Conservation (phyloP, 2,797 vertebrate species). For the Lepus townsendii region DNA sequence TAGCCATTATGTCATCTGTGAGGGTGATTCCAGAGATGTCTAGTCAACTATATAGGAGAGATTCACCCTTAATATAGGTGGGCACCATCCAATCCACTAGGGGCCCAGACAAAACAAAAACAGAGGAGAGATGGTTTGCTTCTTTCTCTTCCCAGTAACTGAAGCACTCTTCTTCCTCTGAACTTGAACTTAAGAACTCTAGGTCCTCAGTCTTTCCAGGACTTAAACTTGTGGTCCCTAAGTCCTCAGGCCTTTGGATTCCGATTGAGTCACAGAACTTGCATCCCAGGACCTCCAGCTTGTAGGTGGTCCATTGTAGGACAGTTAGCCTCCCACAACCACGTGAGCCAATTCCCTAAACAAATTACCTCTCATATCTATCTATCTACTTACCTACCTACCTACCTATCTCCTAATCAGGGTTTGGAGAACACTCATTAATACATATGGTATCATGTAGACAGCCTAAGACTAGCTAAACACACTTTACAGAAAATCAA, state of each 20-base stretch:
- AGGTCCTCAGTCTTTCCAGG: not conserved
- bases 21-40: not conserved
- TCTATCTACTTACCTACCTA: not conserved
- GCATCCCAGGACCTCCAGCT: not conserved
- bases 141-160: not conserved
- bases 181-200: not conserved
- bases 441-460: not conserved
- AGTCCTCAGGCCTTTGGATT: not conserved
- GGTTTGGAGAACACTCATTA: not conserved
- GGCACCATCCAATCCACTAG: not conserved
- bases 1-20: not conserved
- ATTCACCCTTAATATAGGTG: not conserved
- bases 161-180: not conserved
- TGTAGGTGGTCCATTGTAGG: not conserved
- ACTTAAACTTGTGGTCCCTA: not conserved
- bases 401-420: not conserved
- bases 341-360: not conserved
- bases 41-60: not conserved
- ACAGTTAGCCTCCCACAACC: not conserved
- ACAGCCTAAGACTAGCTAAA: conserved; percentile 59
- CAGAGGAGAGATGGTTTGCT: not conserved
- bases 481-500: conserved; percentile 8
- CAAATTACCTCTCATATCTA: not conserved
- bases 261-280: not conserved
- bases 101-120: not conserved